phyloP scores from a whole-genome alignment of 2,888 invertebrate species.

The Hoplodrina blanda region DNA sequence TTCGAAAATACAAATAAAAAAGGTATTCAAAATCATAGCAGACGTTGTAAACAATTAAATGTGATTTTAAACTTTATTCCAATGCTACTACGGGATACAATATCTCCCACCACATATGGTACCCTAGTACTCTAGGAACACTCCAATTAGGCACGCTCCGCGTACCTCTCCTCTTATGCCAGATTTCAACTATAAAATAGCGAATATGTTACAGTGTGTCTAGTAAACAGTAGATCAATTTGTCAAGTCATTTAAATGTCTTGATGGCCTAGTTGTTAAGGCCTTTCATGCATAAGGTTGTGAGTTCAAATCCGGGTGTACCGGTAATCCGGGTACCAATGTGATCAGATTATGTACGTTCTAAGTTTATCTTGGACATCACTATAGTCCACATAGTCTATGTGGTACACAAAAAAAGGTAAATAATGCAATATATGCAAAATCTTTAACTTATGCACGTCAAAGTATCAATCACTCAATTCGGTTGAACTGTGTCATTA shows the following conservation, averaged over 20 bases:
- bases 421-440: too few relatives aligned
- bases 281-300: too few relatives aligned
- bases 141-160: conserved; percentile 71
- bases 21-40: not conserved
- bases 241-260: too few relatives aligned
- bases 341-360: too few relatives aligned
- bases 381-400: too few relatives aligned
- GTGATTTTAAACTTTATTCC: conserved; percentile 21
- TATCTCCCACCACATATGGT: conserved; percentile 40
- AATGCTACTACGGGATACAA: conserved; percentile 8
- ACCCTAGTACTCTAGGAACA: conserved; percentile 44
- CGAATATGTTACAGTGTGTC: conserved; percentile 37
- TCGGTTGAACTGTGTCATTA: too few relatives aligned
- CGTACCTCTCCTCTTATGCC: conserved; percentile 60
- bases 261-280: too few relatives aligned
- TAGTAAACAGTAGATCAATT: not conserved
- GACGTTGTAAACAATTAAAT: conserved; percentile 29
- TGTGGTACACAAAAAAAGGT: too few relatives aligned
- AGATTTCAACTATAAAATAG: conserved; percentile 73
- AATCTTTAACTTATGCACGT: too few relatives aligned
- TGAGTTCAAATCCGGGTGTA: too few relatives aligned
- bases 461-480: not conserved
- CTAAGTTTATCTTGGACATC: too few relatives aligned
- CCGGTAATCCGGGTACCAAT: too few relatives aligned
- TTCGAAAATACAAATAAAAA: not conserved